Evolutionary conservation across 2,113 vertebrate genomes (phyloP), one percentile per base, ranked within the genome.

Genomic region (Corythoichthys haematopterus): DNA sequence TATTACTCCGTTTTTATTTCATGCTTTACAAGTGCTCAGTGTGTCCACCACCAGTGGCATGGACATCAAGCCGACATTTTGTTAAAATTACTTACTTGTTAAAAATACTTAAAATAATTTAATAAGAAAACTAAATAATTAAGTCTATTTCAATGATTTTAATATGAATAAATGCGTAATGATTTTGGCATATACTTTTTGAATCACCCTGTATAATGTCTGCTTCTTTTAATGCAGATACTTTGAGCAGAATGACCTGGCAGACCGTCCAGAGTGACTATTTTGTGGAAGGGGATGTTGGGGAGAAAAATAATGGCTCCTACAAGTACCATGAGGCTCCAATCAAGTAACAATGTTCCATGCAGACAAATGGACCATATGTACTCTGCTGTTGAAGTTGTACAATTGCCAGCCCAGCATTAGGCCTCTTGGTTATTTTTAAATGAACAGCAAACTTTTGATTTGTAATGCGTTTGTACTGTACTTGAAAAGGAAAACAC

Each of bases 211-310:
- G 20, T 28, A 28, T 33, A 0, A 0, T 61, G 8, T 45, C 20
- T 10, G 43, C 67, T 40, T 59, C 6, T 72, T 50, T 75, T 82
- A 58, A 58, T 69, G 53, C 69, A 99, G 97, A 83, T 99, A 98
- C 90, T 99, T 99, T 46, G 94, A 98, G 79, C 96, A 98, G 55
- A 92, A 89, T 72, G 97, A 99, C 77, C 86, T 99, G 84, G 97
- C 96, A 64, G 97, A 98, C 16, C 84, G 90, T 68, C 74, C 78
- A 0, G 66, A 84, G 65, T 77, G 66, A 87, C 2, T 4, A 28
- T 57, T 35, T 33, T 1, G 11, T 6, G 14, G 40, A 53, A 28
- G 11, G 13, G 7, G 45, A 70, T 45, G 3, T 2, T 3, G 0
- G 28, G 47, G 11, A 47, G 47, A 43, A 4, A 43, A 45, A 13